Evolutionary conservation across 2,888 invertebrate genomes (phyloP), one percentile per base, ranked within the genome.

Genomic region (Cyclophora punctaria): DNA sequence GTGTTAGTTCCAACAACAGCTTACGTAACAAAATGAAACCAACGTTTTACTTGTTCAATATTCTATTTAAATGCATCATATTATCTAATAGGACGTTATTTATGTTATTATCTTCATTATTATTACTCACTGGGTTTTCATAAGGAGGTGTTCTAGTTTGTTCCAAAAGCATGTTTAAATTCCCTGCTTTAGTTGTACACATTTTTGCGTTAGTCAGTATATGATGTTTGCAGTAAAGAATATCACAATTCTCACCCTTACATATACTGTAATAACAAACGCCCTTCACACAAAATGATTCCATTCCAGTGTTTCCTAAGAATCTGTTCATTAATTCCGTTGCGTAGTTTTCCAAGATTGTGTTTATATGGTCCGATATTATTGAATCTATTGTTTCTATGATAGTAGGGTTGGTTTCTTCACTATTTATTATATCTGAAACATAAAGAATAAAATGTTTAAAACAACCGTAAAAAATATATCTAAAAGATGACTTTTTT

Each of bases 181-280:
- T 33, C 46, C 49, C 47, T 56, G 47, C 5, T 37, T 37, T 37
- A 37, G 37, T 53, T 2, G 63, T 55, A 58, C 77, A 81, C 49
- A 67, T 67, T 51, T 65, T 63, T 52, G 63, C 62, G 41, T 69
- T 72, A 3, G 62, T 74, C 34, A 80, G 51, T 51, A 80, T 61
- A 56, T 73, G 57, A 55, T 75, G 81, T 47, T 71, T 74, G 57
- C 78, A 81, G 58, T 72, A 71, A 43, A 61, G 56, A 35, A 64
- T 41, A 53, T 64, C 60, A 53, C 77, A 78, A 35, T 67, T 59
- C 2, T 58, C 56, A 7, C 67, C 41, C 50, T 71, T 59, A 51
- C 77, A 78, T 35, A 58, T 47, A n/a, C 66, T 67, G 47, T 76
- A 82, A 50, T 75, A 76, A 58, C 81, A 81, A 37, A 74, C 55